Base-by-base conservation (phyloP, 2,797 vertebrate genomes). In the Smutsia temminckii region DNA sequence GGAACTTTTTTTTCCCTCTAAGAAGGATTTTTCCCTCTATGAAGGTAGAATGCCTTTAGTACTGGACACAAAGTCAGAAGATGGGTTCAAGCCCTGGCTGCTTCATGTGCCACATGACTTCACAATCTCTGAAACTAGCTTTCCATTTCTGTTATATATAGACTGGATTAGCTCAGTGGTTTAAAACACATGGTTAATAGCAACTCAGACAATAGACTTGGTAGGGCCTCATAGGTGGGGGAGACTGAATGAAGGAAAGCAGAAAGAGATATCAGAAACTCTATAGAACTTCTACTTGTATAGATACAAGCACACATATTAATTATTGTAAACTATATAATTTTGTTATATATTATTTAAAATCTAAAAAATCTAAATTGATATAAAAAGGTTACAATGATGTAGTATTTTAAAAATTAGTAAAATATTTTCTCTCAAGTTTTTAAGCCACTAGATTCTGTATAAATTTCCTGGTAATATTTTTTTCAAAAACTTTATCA, bases 361-460 rank as follows among this genome's bases (percentile, higher is more conserved):
- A 46, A 46, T 49, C 18, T 66, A 72, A 46, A 66, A 86, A 40
- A 34, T 55, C n/a, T 61, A 71, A 8, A 32, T 29, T 78, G 17
- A 49, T 84, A 37, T 75, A 78, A 86, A 88, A 84, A 3, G 3
- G 1, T 63, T 74, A 25, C 2, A 78, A 11, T 59, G 51, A 64
- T 11, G 40, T 42, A 68, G 27, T 23, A 34, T 42, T 90, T 94
- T 87, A 32, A 92, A 89, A 93, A 51, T 53, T n/a, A 90, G n/a
- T n/a, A 12, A 46, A 89, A 17, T 86, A 34, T 5, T 46, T 92
- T 49, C 17, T 37, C 6, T 89, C 29, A 94, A 83, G 9, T 1
- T 37, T 16, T 85, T 8, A 32, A 94, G 11, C 11, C 29, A 85
- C 9, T 61, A n/a, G 25, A 61, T 49, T 51, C 69, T 34, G 23